Conservation (phyloP, 2,888 invertebrate species). For the Phoronis australis region DNA sequence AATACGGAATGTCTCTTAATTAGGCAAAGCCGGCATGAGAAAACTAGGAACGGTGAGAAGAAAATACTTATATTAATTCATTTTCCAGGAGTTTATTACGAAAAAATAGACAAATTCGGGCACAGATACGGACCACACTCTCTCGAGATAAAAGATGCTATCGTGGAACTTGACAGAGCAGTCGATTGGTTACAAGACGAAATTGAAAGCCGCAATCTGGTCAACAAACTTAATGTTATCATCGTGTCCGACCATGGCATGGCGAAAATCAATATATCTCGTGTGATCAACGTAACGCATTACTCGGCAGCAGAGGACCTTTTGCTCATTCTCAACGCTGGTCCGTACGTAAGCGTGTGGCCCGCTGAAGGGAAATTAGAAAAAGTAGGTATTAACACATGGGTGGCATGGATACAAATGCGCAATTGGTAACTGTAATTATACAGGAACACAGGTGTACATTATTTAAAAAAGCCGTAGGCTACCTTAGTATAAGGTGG, state of each 20-base stretch:
- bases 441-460: too few relatives aligned
- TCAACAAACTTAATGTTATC: constrained; percentile 9
- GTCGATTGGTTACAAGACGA: constrained; percentile 1
- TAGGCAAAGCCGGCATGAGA: too few relatives aligned
- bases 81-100: constrained; percentile 6
- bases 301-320: not conserved
- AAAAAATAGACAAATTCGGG: constrained; percentile 4
- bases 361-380: constrained; percentile 2
- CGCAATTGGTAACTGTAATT: too few relatives aligned
- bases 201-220: constrained; percentile 2
- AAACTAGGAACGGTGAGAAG: too few relatives aligned
- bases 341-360: constrained; percentile 4
- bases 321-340: not conserved
- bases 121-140: constrained; percentile 5
- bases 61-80: too few relatives aligned
- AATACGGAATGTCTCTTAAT: too few relatives aligned
- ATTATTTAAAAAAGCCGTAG: too few relatives aligned
- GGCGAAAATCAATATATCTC: constrained; percentile 1
- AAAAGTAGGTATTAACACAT: not conserved
- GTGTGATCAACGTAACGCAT: not conserved
- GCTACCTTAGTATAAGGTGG: too few relatives aligned
- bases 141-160: not conserved
- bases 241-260: constrained; percentile 13
- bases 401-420: too few relatives aligned
- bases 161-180: not conserved